Conservation (phyloP, 2,797 vertebrate species). For the Philypnodon macrostomus region DNA sequence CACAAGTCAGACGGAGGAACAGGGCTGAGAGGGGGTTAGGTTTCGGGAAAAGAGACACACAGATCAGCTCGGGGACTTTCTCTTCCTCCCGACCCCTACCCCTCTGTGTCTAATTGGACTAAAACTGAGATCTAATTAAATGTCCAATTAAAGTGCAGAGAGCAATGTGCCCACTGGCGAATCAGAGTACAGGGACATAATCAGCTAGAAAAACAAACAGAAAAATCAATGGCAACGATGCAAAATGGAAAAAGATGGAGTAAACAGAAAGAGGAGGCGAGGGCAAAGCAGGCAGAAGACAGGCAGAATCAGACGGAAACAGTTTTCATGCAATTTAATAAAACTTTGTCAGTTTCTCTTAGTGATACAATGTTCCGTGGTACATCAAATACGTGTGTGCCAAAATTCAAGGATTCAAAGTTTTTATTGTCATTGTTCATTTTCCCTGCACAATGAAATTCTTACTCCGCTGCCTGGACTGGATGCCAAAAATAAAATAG, state of each 20-base stretch:
- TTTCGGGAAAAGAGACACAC: slow-evolving; percentile 18
- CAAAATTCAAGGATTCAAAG: no score
- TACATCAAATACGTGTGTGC: no score
- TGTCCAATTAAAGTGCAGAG: slow-evolving; percentile 84
- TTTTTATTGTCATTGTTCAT: no score
- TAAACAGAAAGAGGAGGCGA: slow-evolving; percentile 42
- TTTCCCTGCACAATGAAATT: no score
- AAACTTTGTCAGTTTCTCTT: no score
- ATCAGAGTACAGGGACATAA: slow-evolving; percentile 80
- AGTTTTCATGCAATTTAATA: no score
- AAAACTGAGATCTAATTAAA: slow-evolving; percentile 88
- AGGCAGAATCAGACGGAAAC: slow-evolving; percentile 26
- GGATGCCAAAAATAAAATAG: no score
- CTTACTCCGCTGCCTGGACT: no score
- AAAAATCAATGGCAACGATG: slow-evolving; percentile 77
- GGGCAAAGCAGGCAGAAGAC: slow-evolving; percentile 25
- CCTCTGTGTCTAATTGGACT: slow-evolving; percentile 81
- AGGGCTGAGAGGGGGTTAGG: slow-evolving; percentile 22
- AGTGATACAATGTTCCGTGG: no score
- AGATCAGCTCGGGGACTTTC: slow-evolving; percentile 70
- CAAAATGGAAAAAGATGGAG: slow-evolving; percentile 53
- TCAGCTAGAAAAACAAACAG: slow-evolving; percentile 83
- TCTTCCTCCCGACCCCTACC: slow-evolving; percentile 55
- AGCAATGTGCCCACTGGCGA: slow-evolving; percentile 80
- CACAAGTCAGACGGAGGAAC: slow-evolving; percentile 60